phyloP scores from a whole-genome alignment of 2,888 invertebrate genomes.

The Perdita meconis region DNA sequence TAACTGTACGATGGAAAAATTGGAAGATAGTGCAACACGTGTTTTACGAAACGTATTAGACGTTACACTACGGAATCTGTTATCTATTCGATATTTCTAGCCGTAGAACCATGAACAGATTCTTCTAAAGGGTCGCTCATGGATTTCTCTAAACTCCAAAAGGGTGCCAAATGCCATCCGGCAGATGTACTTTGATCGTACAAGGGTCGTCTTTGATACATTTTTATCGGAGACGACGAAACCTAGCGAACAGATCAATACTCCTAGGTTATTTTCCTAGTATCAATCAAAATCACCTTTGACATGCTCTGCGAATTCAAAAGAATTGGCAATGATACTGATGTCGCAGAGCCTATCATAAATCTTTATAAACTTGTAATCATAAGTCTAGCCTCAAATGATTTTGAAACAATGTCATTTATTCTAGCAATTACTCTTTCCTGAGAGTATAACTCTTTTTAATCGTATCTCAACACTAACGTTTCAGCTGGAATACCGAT shows the following conservation, averaged over 20 bases:
- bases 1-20: too few species aligned
- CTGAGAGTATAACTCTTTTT: too few species aligned
- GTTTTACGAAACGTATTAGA: conserved; percentile 1
- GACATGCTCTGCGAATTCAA: background rate
- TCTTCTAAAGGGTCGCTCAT: conserved; percentile 43
- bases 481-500: too few species aligned
- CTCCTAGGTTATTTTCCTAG: conserved; percentile 10
- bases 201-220: conserved; percentile 58
- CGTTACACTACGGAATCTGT: conserved; percentile 7
- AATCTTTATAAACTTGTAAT: too few species aligned
- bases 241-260: conserved; percentile 20
- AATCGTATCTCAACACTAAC: too few species aligned
- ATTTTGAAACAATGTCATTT: too few species aligned
- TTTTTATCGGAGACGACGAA: conserved; percentile 49
- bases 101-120: conserved; percentile 1
- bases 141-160: conserved; percentile 54
- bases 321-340: background rate
- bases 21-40: background rate
- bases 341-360: too few species aligned
- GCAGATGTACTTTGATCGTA: conserved; percentile 50
- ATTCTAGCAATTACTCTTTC: too few species aligned
- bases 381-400: too few species aligned
- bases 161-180: conserved; percentile 46
- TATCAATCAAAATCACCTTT: background rate
- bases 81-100: conserved; percentile 28